phyloP scores from a whole-genome alignment of 1,140 invertebrate species.

The Bombus superbus region DNA sequence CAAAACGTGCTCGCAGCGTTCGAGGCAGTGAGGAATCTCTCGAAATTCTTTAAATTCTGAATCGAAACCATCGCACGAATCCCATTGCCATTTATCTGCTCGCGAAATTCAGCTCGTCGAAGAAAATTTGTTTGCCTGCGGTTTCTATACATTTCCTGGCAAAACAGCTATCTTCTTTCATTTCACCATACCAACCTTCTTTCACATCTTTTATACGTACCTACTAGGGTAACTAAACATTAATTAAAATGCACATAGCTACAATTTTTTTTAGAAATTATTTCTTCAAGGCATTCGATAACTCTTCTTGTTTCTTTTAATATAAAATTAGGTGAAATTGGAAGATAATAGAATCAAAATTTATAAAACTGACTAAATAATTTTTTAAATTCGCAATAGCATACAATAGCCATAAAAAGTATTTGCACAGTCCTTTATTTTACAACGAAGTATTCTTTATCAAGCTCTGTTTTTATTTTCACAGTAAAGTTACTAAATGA shows the following conservation, averaged over 20 bases:
- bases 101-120: constrained; percentile 43
- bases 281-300: background rate
- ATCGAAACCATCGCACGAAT: constrained; percentile 39
- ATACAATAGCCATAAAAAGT: no score
- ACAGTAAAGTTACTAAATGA: no score
- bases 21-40: constrained; percentile 43
- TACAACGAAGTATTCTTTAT: no score
- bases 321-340: background rate
- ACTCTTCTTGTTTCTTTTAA: background rate
- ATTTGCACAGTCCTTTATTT: no score
- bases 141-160: background rate
- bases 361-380: background rate
- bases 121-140: constrained; percentile 9
- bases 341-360: background rate
- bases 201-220: no score
- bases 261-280: background rate
- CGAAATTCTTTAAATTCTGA: constrained; percentile 61
- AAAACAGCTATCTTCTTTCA: background rate
- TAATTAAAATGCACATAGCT: background rate
- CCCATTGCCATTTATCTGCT: constrained; percentile 45
- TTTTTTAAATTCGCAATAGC: no score
- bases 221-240: background rate
- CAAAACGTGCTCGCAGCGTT: constrained; percentile 30
- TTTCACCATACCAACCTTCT: no score
- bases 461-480: no score